Evolutionary conservation across 1,140 invertebrate genomes (phyloP).

Genomic region (Oreohelix idahoensis): DNA sequence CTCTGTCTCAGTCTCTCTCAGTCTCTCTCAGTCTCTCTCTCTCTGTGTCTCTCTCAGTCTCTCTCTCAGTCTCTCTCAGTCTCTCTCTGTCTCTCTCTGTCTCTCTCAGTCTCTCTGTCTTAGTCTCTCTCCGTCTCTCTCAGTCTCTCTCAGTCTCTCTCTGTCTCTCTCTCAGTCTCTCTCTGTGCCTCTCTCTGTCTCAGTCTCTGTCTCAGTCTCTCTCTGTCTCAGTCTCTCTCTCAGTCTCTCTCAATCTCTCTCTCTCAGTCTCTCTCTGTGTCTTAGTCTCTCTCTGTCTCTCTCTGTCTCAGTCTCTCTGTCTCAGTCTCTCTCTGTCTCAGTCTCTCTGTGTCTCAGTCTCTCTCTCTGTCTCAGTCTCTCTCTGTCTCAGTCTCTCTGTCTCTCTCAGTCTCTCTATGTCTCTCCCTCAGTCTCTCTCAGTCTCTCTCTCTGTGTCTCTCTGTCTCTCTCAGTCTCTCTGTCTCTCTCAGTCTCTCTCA

Average conservation of each 20-base stretch:
- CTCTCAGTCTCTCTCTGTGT: background rate
- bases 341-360: constrained; percentile 16
- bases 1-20: too few species aligned
- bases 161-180: background rate
- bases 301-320: background rate
- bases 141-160: background rate
- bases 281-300: background rate
- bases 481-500: constrained; percentile 3
- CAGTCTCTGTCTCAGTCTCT: background rate
- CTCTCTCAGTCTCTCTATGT: constrained; percentile 8
- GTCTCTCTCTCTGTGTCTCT: background rate
- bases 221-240: background rate
- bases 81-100: too few species aligned
- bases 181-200: background rate
- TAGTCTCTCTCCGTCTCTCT: background rate
- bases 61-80: too few species aligned
- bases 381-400: background rate
- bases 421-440: constrained; percentile 12
- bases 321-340: constrained; percentile 16
- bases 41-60: too few species aligned
- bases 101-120: too few species aligned
- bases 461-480: constrained; percentile 3
- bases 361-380: constrained; percentile 8
- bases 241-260: background rate
- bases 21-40: too few species aligned